Evolutionary conservation across 2,888 invertebrate genomes (phyloP).

Genomic region (Tetramorium bicarinatum): DNA sequence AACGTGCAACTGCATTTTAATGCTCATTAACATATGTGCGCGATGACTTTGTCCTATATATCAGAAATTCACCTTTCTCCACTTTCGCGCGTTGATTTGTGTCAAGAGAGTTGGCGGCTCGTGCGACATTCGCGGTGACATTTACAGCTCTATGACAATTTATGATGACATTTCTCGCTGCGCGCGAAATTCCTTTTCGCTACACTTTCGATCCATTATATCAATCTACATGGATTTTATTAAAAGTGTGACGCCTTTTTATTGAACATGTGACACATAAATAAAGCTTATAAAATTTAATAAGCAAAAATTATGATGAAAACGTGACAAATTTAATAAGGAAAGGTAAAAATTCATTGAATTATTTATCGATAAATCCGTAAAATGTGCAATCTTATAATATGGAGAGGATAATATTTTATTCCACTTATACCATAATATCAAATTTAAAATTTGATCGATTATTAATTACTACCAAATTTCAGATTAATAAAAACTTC

Average conservation of each 20-base stretch:
- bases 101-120: conserved; percentile 36
- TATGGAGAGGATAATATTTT: background rate
- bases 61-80: conserved; percentile 56
- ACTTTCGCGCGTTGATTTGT: conserved; percentile 68
- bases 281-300: background rate
- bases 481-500: background rate
- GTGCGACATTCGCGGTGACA: conserved; percentile 5
- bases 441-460: background rate
- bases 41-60: conserved; percentile 43
- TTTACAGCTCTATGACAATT: conserved; percentile 28
- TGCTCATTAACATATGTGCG: conserved; percentile 21
- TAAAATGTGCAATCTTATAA: background rate
- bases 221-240: background rate
- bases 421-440: background rate
- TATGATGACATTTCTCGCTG: background rate
- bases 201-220: conserved; percentile 19
- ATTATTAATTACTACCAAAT: background rate
- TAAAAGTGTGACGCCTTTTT: background rate
- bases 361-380: background rate
- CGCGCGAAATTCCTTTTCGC: background rate
- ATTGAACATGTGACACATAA: background rate
- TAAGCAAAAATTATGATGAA: background rate
- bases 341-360: background rate
- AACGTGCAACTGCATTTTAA: conserved; percentile 33
- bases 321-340: background rate